A percentile compares a stretch with the other conserved stretches of the same genome.
These are phyloP conservation scores for Pimephales promelas DNA, from an alignment of 2,113 vertebrate species.

Conservation along the genomic window DNA sequence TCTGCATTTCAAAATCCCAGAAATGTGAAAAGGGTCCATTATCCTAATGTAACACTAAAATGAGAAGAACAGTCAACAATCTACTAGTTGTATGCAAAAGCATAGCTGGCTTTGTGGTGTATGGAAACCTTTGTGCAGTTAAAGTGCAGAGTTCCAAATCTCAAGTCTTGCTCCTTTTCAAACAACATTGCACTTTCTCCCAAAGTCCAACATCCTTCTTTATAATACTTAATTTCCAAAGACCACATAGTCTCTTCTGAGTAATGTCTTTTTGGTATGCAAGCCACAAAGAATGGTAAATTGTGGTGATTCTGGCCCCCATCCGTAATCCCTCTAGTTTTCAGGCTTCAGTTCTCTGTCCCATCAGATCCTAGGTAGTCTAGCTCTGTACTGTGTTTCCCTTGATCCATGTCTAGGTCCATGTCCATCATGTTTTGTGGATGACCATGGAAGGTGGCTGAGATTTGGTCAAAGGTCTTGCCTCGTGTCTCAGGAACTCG, in stretches of 20 bases:
- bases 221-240: background rate
- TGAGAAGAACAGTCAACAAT: background rate
- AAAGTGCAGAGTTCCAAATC: slow-evolving; percentile 73
- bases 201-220: slow-evolving; percentile 6
- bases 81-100: slow-evolving; percentile 15
- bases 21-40: too few relatives aligned
- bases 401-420: slow-evolving; percentile 68
- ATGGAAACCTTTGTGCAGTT: slow-evolving; percentile 61
- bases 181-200: slow-evolving; percentile 45
- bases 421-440: slow-evolving; percentile 76
- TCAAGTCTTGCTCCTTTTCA: slow-evolving; percentile 50
- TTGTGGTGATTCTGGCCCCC: slow-evolving; percentile 21
- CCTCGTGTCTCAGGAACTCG: slow-evolving; percentile 88
- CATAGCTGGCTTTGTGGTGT: slow-evolving; percentile 36
- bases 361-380: slow-evolving; percentile 80
- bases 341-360: slow-evolving; percentile 56
- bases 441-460: slow-evolving; percentile 76
- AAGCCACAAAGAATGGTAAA: slow-evolving; percentile 7
- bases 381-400: slow-evolving; percentile 85
- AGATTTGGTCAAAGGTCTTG: slow-evolving; percentile 89
- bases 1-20: too few relatives aligned
- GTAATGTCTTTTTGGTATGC: slow-evolving; percentile 9
- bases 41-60: background rate
- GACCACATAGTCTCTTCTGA: background rate
- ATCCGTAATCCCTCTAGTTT: slow-evolving; percentile 47